phyloP scores from a whole-genome alignment of 2,113 vertebrate genomes.

The Acanthisitta chloris region DNA sequence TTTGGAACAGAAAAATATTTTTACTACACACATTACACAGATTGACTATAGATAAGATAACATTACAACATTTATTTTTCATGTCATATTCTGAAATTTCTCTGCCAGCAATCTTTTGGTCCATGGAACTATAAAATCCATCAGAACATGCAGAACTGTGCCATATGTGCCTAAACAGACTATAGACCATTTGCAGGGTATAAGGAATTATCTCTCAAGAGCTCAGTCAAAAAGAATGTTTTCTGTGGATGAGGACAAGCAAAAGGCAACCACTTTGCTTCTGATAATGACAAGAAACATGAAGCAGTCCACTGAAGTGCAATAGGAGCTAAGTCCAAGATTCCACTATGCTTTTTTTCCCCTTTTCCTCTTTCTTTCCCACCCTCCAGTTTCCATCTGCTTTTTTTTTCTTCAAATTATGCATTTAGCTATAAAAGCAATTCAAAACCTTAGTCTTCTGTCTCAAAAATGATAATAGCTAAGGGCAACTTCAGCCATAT shows the following conservation, averaged over 20 bases:
- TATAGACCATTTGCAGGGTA: not conserved
- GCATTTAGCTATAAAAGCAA: accelerated
- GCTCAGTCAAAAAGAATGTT: not conserved
- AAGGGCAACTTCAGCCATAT: not conserved
- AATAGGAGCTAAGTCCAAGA: not conserved
- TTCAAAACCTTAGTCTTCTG: not conserved
- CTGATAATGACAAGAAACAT: not conserved
- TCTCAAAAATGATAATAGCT: not conserved
- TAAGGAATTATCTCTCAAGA: not conserved
- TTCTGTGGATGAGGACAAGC: not conserved
- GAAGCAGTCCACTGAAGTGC: not conserved
- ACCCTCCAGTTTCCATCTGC: not conserved
- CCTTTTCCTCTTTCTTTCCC: accelerated
- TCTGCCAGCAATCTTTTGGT: not conserved
- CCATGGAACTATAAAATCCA: not conserved
- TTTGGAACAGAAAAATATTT: not conserved
- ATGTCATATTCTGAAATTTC: not conserved
- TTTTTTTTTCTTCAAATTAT: not conserved
- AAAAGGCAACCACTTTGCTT: not conserved
- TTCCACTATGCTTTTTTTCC: not conserved
- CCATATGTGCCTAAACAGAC: not conserved
- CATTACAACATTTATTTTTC: not conserved
- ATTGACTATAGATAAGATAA: not conserved
- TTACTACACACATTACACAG: not conserved
- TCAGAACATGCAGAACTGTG: not conserved